Evolutionary conservation across 2,888 invertebrate genomes (phyloP).

Genomic region (Drosophila multiciliata): DNA sequence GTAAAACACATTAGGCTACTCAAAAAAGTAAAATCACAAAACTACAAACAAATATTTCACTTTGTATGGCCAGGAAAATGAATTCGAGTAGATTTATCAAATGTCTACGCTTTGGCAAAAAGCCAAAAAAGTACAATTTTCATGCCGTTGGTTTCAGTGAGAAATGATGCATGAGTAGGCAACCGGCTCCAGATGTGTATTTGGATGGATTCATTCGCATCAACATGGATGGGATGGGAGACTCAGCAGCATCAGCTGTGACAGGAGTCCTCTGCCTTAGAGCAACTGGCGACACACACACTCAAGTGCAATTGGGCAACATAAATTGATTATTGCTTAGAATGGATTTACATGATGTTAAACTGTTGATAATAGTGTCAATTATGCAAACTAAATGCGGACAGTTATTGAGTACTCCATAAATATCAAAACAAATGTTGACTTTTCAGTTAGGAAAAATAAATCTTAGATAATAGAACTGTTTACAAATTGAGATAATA

Average conservation of each 20-base stretch:
- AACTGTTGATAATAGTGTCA: background rate
- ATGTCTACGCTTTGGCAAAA: constrained; percentile 37
- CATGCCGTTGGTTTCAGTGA: constrained; percentile 28
- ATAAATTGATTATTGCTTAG: constrained; percentile 17
- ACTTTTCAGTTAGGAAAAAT: background rate
- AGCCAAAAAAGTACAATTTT: constrained; percentile 42
- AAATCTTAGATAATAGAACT: background rate
- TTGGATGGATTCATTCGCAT: background rate
- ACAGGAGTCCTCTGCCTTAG: constrained; percentile 38
- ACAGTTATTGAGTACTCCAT: background rate
- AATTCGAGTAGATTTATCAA: constrained; percentile 32
- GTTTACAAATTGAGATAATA: background rate
- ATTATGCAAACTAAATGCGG: background rate
- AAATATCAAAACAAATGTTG: background rate
- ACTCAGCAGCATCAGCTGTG: background rate
- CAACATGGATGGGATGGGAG: background rate
- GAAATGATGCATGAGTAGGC: background rate
- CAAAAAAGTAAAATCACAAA: constrained; percentile 34
- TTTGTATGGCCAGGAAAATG: constrained; percentile 19
- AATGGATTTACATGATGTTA: background rate
- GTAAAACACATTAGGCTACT: background rate
- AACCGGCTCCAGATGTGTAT: background rate
- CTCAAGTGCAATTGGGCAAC: constrained; percentile 36
- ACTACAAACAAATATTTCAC: constrained; percentile 44
- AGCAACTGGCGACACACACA: background rate